These are phyloP conservation scores for Caradrina kadenii DNA, from an alignment of 2,888 invertebrate genomes.

Conservation along the genomic window DNA sequence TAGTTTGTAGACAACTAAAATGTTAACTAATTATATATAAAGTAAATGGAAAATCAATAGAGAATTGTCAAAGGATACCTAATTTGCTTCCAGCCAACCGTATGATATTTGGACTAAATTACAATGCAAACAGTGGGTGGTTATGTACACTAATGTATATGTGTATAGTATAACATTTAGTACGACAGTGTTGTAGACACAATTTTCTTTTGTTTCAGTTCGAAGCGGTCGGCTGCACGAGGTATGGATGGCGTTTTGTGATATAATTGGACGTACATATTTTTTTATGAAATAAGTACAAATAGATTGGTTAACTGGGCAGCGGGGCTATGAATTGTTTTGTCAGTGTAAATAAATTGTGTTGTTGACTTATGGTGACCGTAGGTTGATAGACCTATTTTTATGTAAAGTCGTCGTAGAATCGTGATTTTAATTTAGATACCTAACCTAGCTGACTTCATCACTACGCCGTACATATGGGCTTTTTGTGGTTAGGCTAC, in stretches of 20 bases:
- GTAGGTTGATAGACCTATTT: constrained; percentile 79
- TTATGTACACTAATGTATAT: not conserved
- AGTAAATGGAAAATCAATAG: constrained; percentile 35
- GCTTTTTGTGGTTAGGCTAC: constrained; percentile 71
- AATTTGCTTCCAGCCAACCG: constrained; percentile 17
- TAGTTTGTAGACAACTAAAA: constrained; percentile 20
- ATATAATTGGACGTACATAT: constrained; percentile 89
- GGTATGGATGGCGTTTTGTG: constrained; percentile 81
- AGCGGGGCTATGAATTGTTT: constrained; percentile 74
- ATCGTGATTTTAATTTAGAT: constrained; percentile 73
- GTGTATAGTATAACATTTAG: constrained; percentile 20
- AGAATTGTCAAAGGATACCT: constrained; percentile 34
- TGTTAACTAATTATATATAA: constrained; percentile 7
- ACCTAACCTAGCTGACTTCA: constrained; percentile 62
- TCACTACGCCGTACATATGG: constrained; percentile 60
- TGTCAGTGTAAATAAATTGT: constrained; percentile 80
- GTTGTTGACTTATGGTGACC: constrained; percentile 71
- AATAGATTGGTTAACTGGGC: constrained; percentile 80
- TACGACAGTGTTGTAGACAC: constrained; percentile 47
- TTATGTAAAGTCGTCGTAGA: constrained; percentile 80
- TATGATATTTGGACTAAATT: constrained; percentile 42
- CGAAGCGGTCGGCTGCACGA: constrained; percentile 85
- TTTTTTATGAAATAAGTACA: constrained; percentile 90
- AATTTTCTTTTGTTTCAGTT: constrained; percentile 80
- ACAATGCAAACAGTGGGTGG: constrained; percentile 15